Conservation (phyloP, 2,888 invertebrate genomes). For the Drosophila paramelanica region DNA sequence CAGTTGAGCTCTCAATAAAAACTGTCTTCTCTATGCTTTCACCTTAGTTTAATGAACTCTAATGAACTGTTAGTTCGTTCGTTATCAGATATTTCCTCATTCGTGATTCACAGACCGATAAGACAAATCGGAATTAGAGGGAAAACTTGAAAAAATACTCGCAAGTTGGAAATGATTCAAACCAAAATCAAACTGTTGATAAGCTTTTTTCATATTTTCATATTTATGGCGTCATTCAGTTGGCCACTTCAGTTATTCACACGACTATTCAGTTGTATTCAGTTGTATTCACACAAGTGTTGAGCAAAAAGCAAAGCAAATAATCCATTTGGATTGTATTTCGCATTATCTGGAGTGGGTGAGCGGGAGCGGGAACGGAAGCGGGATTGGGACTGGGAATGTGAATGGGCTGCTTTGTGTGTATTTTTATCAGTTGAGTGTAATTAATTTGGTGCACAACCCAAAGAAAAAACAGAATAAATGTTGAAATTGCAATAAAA, state of each 20-base stretch:
- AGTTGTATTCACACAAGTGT: conserved; percentile 13
- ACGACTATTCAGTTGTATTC: neutral
- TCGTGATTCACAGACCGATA: conserved; percentile 20
- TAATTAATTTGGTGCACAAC: conserved; percentile 43
- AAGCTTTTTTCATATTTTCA: conserved; percentile 6
- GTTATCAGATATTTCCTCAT: neutral
- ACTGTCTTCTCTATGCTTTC: too few species aligned
- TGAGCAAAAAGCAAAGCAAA: conserved; percentile 8
- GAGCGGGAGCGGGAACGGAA: conserved; percentile 1
- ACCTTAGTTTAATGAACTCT: conserved; percentile 44
- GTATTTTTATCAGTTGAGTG: conserved; percentile 45
- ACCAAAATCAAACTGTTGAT: conserved; percentile 19
- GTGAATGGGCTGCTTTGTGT: conserved; percentile 38
- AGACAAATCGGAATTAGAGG: conserved; percentile 5
- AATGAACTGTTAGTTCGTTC: too few species aligned
- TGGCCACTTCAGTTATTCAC: conserved; percentile 12
- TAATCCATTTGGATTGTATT: conserved; percentile 20
- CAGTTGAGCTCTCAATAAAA: neutral
- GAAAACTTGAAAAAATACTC: neutral
- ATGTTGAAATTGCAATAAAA: conserved; percentile 38
- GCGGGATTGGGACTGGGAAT: conserved; percentile 1
- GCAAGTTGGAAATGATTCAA: conserved; percentile 21
- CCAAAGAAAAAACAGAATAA: neutral
- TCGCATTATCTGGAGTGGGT: conserved; percentile 1
- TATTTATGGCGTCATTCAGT: neutral